Evolutionary conservation across 2,113 vertebrate genomes (phyloP), one percentile per base, ranked within the genome.

Genomic region (Pseudorasbora parva): DNA sequence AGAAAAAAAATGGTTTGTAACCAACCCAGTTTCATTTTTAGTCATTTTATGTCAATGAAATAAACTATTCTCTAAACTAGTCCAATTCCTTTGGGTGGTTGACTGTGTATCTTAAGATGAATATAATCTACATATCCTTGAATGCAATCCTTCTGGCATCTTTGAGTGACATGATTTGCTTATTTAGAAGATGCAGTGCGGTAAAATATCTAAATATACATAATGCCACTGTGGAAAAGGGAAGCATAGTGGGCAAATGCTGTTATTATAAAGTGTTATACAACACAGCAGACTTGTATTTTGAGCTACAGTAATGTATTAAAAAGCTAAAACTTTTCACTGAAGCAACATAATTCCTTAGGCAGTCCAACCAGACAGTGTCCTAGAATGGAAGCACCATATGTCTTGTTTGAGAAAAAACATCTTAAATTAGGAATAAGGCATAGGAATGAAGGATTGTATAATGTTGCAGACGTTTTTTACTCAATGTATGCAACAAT

Each of bases 51-150:
- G 41, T 47, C 69, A 73, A 47, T 25, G 41, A 73, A 73, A 14
- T 8, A 73, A 73, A 73, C 69, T 73, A 49, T 73, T 49, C 69
- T 49, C 25, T 23, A 73, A 49, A 73, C 69, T 47, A 47, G 64
- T 21, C 64, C 33, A 68, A 11, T 37, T 64, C 17, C 33, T 72
- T 72, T 72, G 69, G 5, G 17, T 47, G 43, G n/a, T 25, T 27
- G 69, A 49, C 43, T n/a, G 33, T 37, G 15, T n/a, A 69, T 69
- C 30, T 69, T 11, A 30, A 30, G 14, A 64, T 1, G 0, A 68
- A 37, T 17, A 37, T 17, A 68, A 37, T 30, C 2, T 30, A 25
- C 60, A 30, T 64, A 64, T 64, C 14, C 25, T 10, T 68, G 33
- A 68, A 68, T 5, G 33, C 3, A 5, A 19, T 33, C 30, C 59